Base-by-base conservation (phyloP, 2,888 invertebrate species). In the Meteorus colon region DNA sequence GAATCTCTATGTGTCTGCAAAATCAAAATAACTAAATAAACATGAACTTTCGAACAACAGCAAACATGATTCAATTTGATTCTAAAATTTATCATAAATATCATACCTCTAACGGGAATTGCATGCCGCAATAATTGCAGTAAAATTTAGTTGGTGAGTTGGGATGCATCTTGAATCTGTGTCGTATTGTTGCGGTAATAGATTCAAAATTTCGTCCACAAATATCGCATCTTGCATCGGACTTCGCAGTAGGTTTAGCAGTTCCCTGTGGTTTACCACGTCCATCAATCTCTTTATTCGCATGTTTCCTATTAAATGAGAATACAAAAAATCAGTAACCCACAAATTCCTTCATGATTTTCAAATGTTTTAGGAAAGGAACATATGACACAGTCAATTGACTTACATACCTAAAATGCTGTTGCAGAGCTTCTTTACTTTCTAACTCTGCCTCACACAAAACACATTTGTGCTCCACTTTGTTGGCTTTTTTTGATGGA, bases 81-180 rank as follows among this genome's bases (percentile, higher is more conserved):
- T 19, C 14, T 27, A 0, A n/a, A 16, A 76, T 14, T 41, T 24
- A 48, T 37, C 6, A n/a, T 1, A 68, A 68, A 2, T 51, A 71
- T 78, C 48, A 86, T 89, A 92, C 92, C 91, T 93, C 93, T 85
- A 94, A 90, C 12, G 94, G 93, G 86, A 94, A 94, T 73, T 93
- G 92, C 90, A 93, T 93, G 10, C 94, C 94, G 86, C 94, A 94
- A 90, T 92, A 92, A 34, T 92, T 91, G 78, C 94, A 94, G 86
- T 92, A 94, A 87, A 93, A 92, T 85, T 93, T 94, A 29, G 91
- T 90, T 65, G 92, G 91, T 84, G 92, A 92, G 78, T 92, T 91
- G 1, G 92, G 93, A 90, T 94, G 94, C 79, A 92, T 90, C 84
- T 92, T 92, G 86, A 93, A 93, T 87, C 93, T 93, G 89, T 94